Evolutionary conservation across 1,140 invertebrate species (phyloP).

Genomic region (Ditylenchus dipsaci): DNA sequence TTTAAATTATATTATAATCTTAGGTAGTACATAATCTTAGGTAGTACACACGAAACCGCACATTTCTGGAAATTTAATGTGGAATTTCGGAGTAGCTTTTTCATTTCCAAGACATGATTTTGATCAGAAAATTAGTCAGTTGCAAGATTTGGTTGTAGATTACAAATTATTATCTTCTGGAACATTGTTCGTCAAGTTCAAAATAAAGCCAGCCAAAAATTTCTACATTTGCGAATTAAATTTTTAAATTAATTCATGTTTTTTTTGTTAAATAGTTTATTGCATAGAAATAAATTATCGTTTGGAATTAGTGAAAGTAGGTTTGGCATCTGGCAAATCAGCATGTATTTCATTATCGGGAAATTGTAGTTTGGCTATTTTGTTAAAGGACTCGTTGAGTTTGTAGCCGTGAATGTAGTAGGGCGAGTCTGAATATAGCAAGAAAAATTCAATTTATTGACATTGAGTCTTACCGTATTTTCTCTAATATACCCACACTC

Average conservation of each 20-base stretch:
- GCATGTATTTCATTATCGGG: conserved; percentile 9
- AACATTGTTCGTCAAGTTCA: not conserved
- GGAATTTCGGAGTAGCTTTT: too few relatives aligned
- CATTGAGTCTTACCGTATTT: too few relatives aligned
- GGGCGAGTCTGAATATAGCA: too few relatives aligned
- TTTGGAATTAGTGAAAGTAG: not conserved
- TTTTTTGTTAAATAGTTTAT: not conserved
- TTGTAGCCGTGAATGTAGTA: too few relatives aligned
- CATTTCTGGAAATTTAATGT: too few relatives aligned
- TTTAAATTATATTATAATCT: not conserved
- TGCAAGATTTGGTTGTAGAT: not conserved
- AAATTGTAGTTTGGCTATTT: conserved; percentile 6
- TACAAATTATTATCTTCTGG: not conserved
- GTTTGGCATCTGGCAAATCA: conserved; percentile 11
- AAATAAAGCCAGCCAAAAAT: not conserved
- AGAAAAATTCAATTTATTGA: too few relatives aligned
- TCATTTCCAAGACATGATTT: not conserved
- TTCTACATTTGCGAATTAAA: not conserved
- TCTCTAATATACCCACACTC: too few relatives aligned
- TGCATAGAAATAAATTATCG: not conserved
- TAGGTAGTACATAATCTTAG: too few relatives aligned
- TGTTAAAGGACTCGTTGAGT: conserved; percentile 3
- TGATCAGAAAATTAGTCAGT: not conserved
- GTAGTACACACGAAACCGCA: too few relatives aligned
- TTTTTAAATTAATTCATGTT: not conserved